Evolutionary conservation across 1,140 invertebrate genomes (phyloP).

Genomic region (Drosophila sechellia): DNA sequence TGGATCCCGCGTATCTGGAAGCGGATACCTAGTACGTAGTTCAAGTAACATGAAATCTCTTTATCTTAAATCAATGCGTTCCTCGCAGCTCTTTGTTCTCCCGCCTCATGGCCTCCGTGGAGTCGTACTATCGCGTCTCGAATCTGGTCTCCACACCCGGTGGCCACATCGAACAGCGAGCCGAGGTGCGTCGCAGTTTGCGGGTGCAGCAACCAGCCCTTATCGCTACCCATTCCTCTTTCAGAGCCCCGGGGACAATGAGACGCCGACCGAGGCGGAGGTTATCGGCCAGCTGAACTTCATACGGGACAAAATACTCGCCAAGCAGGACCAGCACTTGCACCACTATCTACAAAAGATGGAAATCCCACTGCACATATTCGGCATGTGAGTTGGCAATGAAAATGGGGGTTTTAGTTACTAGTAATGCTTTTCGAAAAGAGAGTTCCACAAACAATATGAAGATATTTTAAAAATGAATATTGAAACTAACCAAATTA

Average conservation of each 20-base stretch:
- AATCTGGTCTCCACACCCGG: constrained; percentile 85
- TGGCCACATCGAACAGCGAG: constrained; percentile 77
- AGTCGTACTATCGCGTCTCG: constrained; percentile 89
- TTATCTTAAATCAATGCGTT: not conserved
- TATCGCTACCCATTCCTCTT: constrained; percentile 29
- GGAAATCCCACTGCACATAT: constrained; percentile 91
- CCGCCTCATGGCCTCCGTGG: constrained; percentile 89
- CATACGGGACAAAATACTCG: constrained; percentile 89
- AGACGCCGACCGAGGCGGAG: constrained; percentile 85
- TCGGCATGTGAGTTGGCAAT: constrained; percentile 89
- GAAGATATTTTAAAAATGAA: too few relatives aligned
- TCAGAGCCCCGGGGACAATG: constrained; percentile 44
- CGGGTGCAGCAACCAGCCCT: constrained; percentile 8
- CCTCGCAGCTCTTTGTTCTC: constrained; percentile 88
- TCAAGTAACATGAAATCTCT: not conserved
- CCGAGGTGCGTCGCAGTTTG: constrained; percentile 39
- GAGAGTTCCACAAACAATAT: too few relatives aligned
- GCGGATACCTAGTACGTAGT: constrained; percentile 90
- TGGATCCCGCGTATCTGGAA: constrained; percentile 89
- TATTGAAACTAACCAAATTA: too few relatives aligned
- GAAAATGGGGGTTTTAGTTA: not conserved
- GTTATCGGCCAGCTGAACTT: constrained; percentile 89
- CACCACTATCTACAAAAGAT: constrained; percentile 88
- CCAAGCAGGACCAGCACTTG: constrained; percentile 88
- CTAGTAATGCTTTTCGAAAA: too few relatives aligned